Base-by-base conservation (phyloP, 2,113 vertebrate genomes). In the Cavia aperea region DNA sequence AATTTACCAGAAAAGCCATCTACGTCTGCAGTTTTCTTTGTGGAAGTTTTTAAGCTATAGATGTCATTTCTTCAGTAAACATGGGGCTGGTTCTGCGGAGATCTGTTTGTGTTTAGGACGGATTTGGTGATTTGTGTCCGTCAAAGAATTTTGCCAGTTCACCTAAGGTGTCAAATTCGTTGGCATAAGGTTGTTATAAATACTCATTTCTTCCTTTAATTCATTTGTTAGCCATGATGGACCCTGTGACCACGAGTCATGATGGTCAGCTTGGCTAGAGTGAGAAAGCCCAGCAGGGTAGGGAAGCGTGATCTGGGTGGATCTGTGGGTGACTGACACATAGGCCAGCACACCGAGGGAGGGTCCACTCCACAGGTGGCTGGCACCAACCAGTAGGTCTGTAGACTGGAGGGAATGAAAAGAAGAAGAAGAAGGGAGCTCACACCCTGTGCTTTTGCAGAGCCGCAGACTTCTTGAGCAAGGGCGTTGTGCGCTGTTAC, bases 1-100 rank as follows among this genome's bases (percentile, higher is more conserved):
- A 49, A 66, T 86, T 89, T 73, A 66, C 54, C 65, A 79, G 81
- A 84, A 93, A 89, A 92, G 43, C 36, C 77, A 81, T 81, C 70
- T 63, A 36, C 78, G 31, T 72, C 29, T 93, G 65, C n/a, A 62
- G 62, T 92, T 84, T 93, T 87, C 73, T 72, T 65, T 70, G 60
- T 75, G 89, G 51, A 88, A 86, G 81, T 58, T 88, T 86, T 65
- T 13, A 86, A 89, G 84, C 18, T 87, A 39, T 49, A 60, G 43
- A 29, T 19, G 14, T 56, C 29, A 68, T 73, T 75, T 88, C 31
- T 91, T 86, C 73, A 86, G 89, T 75, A 63, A 39, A 81, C 49
- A 21, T 24, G 21, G 33, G 12, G 72, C 7, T 60, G 46, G 54
- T 78, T 88, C n/a, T 70, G 65, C 49, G 51, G 62, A 54, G 54